Evolutionary conservation across 2,113 vertebrate species (phyloP).

Genomic region (Balaeniceps rex): DNA sequence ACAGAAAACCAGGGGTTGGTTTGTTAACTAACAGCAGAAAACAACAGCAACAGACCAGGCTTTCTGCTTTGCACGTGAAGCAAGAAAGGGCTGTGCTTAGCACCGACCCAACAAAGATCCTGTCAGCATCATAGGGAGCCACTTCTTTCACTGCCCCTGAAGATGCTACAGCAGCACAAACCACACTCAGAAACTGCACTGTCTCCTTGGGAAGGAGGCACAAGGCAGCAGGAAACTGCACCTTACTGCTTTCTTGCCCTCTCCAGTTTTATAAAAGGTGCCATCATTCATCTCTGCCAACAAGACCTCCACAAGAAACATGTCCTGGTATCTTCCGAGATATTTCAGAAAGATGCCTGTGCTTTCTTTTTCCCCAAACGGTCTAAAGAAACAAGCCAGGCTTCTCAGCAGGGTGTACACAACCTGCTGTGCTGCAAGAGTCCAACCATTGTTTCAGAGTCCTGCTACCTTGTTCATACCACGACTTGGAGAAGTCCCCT

Average conservation of each 20-base stretch:
- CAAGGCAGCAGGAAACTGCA: background rate
- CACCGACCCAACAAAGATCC: background rate
- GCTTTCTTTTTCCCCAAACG: background rate
- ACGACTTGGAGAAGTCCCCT: background rate
- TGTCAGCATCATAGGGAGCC: accelerated
- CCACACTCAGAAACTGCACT: background rate
- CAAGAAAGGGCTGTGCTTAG: background rate
- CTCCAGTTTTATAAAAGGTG: background rate
- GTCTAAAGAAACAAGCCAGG: background rate
- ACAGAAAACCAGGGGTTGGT: background rate
- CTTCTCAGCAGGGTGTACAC: background rate
- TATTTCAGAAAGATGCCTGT: background rate
- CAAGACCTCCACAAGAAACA: background rate
- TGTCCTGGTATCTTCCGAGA: accelerated
- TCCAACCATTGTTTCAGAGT: too few species aligned
- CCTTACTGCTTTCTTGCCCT: background rate
- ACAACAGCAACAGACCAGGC: background rate
- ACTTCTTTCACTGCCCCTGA: background rate
- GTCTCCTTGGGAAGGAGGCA: background rate
- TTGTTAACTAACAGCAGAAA: background rate
- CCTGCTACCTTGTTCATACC: accelerated
- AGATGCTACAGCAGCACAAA: background rate
- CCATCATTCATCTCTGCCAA: background rate
- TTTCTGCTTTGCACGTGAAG: background rate
- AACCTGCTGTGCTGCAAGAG: accelerated